Evolutionary conservation across 2,888 invertebrate genomes (phyloP).

Genomic region (Ornithoptera priamus): DNA sequence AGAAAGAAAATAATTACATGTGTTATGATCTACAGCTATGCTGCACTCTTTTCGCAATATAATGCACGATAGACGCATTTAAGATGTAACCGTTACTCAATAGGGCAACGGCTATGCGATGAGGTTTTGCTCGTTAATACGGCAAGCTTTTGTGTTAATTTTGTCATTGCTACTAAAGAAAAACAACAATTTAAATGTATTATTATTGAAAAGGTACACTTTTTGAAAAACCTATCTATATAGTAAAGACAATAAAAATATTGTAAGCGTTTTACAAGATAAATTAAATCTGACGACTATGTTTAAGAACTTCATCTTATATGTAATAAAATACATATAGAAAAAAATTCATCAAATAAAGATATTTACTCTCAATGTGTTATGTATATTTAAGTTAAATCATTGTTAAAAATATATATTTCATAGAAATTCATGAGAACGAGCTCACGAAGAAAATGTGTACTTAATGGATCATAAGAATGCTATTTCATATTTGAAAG

Average conservation of each 20-base stretch:
- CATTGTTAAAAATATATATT: slow-evolving; percentile 18
- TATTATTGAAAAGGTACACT: too few species aligned
- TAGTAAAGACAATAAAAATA: too few species aligned
- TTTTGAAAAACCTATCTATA: too few species aligned
- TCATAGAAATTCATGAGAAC: slow-evolving; percentile 16
- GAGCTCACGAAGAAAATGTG: slow-evolving; percentile 18
- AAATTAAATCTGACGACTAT: too few species aligned
- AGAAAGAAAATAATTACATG: neutral
- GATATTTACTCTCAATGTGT: neutral
- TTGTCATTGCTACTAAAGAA: neutral
- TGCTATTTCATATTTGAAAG: slow-evolving; percentile 52
- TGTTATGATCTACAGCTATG: neutral
- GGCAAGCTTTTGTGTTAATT: slow-evolving; percentile 11
- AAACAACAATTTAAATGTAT: neutral
- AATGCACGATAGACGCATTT: slow-evolving; percentile 43
- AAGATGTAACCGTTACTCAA: slow-evolving; percentile 20
- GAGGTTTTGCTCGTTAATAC: slow-evolving; percentile 11
- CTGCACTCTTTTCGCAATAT: neutral
- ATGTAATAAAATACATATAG: neutral
- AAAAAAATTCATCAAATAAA: neutral
- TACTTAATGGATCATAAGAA: slow-evolving; percentile 44
- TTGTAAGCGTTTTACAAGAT: too few species aligned
- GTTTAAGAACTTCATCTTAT: neutral
- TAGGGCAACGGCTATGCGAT: slow-evolving; percentile 20
- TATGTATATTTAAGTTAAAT: slow-evolving; percentile 7